Evolutionary conservation across 2,888 invertebrate genomes (phyloP).

Genomic region (Spisula solida): DNA sequence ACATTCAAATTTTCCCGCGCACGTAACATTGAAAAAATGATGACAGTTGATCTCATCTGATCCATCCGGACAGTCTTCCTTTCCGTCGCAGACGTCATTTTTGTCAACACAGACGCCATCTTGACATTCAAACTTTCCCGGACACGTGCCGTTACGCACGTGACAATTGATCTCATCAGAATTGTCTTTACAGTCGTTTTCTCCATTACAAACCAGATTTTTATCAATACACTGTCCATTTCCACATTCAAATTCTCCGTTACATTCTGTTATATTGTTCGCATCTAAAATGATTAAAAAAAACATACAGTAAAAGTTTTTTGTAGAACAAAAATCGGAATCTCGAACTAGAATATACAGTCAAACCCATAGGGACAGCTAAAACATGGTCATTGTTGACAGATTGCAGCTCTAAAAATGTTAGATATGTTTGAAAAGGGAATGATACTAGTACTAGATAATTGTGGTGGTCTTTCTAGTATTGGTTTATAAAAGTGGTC

Average conservation of each 20-base stretch:
- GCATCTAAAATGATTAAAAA: slow-evolving; percentile 28
- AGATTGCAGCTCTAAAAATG: too few species aligned
- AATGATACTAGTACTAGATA: too few species aligned
- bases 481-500: too few species aligned
- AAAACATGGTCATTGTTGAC: too few species aligned
- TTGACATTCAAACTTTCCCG: slow-evolving; percentile 36
- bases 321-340: too few species aligned
- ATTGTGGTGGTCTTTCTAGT: too few species aligned
- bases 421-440: too few species aligned
- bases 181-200: slow-evolving; percentile 43
- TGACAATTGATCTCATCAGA: slow-evolving; percentile 58
- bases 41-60: slow-evolving; percentile 53
- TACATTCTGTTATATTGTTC: slow-evolving; percentile 45
- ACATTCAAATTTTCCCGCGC: slow-evolving; percentile 57
- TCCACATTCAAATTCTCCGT: slow-evolving; percentile 52
- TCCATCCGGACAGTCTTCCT: slow-evolving; percentile 40
- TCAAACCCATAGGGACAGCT: too few species aligned
- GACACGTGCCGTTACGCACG: slow-evolving; percentile 36
- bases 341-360: too few species aligned
- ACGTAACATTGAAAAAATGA: slow-evolving; percentile 24
- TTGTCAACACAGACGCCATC: slow-evolving; percentile 54
- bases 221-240: slow-evolving; percentile 60
- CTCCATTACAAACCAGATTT: slow-evolving; percentile 58
- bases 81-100: slow-evolving; percentile 55
- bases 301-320: too few species aligned